phyloP scores from a whole-genome alignment of 2,113 vertebrate species.

The Origma solitaria region DNA sequence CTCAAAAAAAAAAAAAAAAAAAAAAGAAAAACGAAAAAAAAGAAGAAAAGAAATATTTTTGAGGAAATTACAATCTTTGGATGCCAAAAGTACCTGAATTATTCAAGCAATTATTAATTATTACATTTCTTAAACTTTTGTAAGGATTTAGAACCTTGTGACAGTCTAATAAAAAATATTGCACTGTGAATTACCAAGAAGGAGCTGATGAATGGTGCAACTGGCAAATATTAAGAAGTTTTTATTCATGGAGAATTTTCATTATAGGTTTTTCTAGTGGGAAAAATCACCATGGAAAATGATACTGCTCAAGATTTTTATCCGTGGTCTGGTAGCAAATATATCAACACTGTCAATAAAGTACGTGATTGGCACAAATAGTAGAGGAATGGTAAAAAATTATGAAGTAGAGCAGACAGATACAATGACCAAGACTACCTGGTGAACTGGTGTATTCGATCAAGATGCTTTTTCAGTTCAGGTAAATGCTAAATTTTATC shows the following conservation, averaged over 20 bases:
- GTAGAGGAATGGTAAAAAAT: background rate
- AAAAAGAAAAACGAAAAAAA: no score
- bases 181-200: background rate
- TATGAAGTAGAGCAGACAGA: background rate
- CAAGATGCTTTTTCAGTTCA: background rate
- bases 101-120: background rate
- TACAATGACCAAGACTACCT: background rate
- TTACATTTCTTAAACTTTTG: background rate
- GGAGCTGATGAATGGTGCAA: background rate
- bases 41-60: background rate
- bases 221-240: background rate
- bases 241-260: background rate
- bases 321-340: background rate
- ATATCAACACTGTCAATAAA: background rate
- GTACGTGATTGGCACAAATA: background rate
- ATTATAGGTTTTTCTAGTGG: background rate
- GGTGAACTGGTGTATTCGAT: background rate
- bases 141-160: background rate
- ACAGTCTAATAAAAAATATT: constrained; percentile 9
- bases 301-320: background rate
- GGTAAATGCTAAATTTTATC: background rate
- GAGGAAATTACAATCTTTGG: background rate
- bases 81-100: background rate
- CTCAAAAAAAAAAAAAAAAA: background rate
- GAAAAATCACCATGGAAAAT: background rate